Base-by-base conservation (phyloP, 2,888 invertebrate species). In the Pandemis corylana region DNA sequence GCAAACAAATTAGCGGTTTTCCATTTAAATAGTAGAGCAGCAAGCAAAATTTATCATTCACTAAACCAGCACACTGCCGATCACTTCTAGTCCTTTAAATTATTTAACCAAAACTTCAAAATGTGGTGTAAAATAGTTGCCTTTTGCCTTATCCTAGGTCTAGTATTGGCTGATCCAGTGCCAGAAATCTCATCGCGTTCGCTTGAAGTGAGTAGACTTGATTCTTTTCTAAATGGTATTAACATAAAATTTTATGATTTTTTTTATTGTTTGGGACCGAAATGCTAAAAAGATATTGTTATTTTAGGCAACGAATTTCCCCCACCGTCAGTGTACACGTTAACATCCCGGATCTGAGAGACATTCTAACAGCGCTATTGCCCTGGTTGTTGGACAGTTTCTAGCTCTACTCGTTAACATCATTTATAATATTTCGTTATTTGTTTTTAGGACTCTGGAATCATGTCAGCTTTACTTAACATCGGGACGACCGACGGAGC, bases 51-150 rank as follows among this genome's bases (percentile, higher is more conserved):
- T 10, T 36, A 66, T 66, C 69, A 74, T n/a, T 74, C 61, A 53
- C 20, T 20, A 44, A 28, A 62, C 44, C 28, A n/a, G 15, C 53
- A 20, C n/a, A 9, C 42, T 7, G 42, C 13, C 7, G 13, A 28
- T 20, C 62, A 63, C 72, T 36, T 44, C 41, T 63, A 20, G 12
- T 61, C 5, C 9, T 42, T 10, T 12, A 59, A 59, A 10, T 10
- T 9, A 49, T 49, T 59, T 4, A 59, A 28, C 28, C 4, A 28
- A 20, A n/a, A 59, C 0, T 20, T 59, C 15, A 59, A 59, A 80
- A 80, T 81, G 80, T 28, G 80, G 36, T 67, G 71, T 20, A 79
- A 75, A 74, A 62, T 80, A 15, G 46, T 81, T 7, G 78, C 72
- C 64, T 64, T 80, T 28, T 78, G 78, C 63, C 72, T 82, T 7